These are phyloP conservation scores for Chymomyza caudatula DNA, from an alignment of 2,888 invertebrate species.

Conservation along the genomic window DNA sequence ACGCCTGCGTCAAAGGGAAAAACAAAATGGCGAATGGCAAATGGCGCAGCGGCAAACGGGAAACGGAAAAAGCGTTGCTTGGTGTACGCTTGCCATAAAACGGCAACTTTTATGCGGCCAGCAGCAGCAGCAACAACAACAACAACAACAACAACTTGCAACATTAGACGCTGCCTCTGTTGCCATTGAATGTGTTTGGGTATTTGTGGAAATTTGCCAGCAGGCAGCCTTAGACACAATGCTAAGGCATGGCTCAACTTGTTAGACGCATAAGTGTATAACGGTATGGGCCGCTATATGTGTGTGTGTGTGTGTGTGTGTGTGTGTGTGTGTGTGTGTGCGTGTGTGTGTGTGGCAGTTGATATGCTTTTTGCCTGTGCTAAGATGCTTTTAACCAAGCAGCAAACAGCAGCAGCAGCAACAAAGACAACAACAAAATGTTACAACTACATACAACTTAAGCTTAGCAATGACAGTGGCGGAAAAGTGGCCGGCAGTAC, in stretches of 20 bases:
- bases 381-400: constrained; percentile 59
- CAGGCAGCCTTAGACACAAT: neutral
- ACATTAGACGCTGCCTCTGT: constrained; percentile 23
- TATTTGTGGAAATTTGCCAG: neutral
- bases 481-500: constrained; percentile 28
- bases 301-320: constrained; percentile 9
- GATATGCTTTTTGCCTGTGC: constrained; percentile 10
- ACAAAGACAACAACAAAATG: constrained; percentile 33
- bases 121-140: constrained; percentile 4
- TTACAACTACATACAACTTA: constrained; percentile 62
- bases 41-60: neutral
- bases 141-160: constrained; percentile 11
- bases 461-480: constrained; percentile 58
- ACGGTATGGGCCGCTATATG: neutral
- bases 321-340: constrained; percentile 21
- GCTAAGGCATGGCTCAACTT: neutral
- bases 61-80: neutral
- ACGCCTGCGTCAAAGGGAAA: constrained; percentile 1
- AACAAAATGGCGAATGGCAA: neutral
- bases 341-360: constrained; percentile 7
- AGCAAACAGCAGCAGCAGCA: constrained; percentile 1
- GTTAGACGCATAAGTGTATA: neutral
- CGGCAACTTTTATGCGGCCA: constrained; percentile 6
- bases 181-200: neutral
- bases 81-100: neutral